Percentiles rank a stretch among this genome's conserved stretches.
Evolutionary conservation across 1,140 invertebrate species (phyloP).

Genomic region (Bombus turneri): DNA sequence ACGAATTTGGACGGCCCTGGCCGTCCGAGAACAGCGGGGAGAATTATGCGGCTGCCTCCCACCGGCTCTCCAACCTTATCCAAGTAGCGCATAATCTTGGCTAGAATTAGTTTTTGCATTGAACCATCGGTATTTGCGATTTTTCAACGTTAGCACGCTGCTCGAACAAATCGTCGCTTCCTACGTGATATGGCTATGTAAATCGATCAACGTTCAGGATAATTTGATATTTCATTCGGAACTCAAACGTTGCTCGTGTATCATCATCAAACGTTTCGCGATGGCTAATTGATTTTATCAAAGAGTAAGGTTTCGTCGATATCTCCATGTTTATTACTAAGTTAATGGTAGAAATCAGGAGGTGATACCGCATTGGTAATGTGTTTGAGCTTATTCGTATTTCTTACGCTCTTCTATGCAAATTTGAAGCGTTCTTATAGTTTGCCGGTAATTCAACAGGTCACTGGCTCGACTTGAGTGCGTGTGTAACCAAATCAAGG

Average conservation of each 20-base stretch:
- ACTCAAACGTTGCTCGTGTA: neutral
- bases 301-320: neutral
- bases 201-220: neutral
- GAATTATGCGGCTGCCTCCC: constrained; percentile 45
- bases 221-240: neutral
- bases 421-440: neutral
- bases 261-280: neutral
- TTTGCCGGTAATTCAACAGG: neutral
- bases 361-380: no score
- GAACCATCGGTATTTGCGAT: constrained; percentile 9
- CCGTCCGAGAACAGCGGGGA: constrained; percentile 53
- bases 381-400: neutral
- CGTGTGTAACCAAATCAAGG: neutral
- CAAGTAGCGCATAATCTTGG: constrained; percentile 43
- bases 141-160: neutral
- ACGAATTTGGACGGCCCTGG: constrained; percentile 50
- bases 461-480: neutral
- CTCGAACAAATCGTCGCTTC: neutral
- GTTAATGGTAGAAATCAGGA: neutral
- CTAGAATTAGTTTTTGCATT: constrained; percentile 40
- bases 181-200: neutral
- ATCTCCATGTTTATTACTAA: neutral
- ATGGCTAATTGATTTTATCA: neutral
- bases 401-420: neutral
- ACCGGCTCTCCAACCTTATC: constrained; percentile 26